These are phyloP conservation scores for Drosophila tripunctata DNA, from an alignment of 2,888 invertebrate species.

Conservation along the genomic window DNA sequence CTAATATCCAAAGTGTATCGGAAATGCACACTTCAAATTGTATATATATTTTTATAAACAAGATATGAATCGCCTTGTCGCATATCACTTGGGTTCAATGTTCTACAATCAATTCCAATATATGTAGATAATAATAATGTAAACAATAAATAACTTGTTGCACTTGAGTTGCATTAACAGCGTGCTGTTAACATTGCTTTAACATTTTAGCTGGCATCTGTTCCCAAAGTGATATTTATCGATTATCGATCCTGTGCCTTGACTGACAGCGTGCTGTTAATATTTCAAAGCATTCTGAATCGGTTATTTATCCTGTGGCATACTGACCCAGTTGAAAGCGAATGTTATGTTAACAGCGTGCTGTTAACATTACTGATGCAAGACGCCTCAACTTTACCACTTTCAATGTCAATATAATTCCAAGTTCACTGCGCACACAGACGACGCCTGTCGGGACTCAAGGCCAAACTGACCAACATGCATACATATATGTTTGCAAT, in stretches of 20 bases:
- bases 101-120: neutral
- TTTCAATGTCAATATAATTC: slow-evolving; percentile 75
- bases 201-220: neutral
- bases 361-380: neutral
- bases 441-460: slow-evolving; percentile 36
- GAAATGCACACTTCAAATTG: neutral
- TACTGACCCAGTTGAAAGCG: too few relatives aligned
- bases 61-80: neutral
- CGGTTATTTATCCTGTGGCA: too few relatives aligned
- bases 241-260: too few relatives aligned
- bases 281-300: too few relatives aligned
- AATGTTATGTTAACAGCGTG: neutral
- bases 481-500: too few relatives aligned
- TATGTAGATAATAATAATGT: neutral
- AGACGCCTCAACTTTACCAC: slow-evolving; percentile 59
- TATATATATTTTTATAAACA: neutral
- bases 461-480: slow-evolving; percentile 74
- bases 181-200: neutral
- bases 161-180: neutral
- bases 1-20: neutral
- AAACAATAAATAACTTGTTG: neutral
- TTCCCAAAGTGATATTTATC: neutral
- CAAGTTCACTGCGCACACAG: slow-evolving; percentile 46
- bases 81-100: neutral
- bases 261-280: too few relatives aligned